These are phyloP conservation scores for pig (Sus scrofa) DNA, from an alignment of 2,113 vertebrate species.

Conservation along the genomic window T2T-Sscrofa CM000824.6:164910501-164911000, in stretches of 20 bases:
- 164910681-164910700: not conserved
- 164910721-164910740: constrained; percentile 31
- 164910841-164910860: constrained; percentile 54
- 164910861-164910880: constrained; percentile 67
- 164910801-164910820: constrained; percentile 46
- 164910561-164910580: constrained; percentile 49
- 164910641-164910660: not conserved
- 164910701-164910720: constrained; percentile 42
- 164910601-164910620: constrained; percentile 52
- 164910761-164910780: not conserved
- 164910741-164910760: constrained; percentile 60
- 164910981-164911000: constrained; percentile 47
- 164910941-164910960: constrained; percentile 3
- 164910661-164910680: constrained; percentile 48
- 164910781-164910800: constrained; percentile 70
- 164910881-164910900: constrained; percentile 59
- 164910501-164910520: not conserved
- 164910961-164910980: constrained; percentile 38
- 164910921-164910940: constrained; percentile 65
- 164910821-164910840: constrained; percentile 60
- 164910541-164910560: constrained; percentile 61
- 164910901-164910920: constrained; percentile 76
- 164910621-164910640: not conserved
- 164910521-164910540: constrained; percentile 50
- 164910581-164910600: not conserved